phyloP scores from a whole-genome alignment of 64 coral and sea anemone species.

The Pocillopora verrucosa region DNA sequence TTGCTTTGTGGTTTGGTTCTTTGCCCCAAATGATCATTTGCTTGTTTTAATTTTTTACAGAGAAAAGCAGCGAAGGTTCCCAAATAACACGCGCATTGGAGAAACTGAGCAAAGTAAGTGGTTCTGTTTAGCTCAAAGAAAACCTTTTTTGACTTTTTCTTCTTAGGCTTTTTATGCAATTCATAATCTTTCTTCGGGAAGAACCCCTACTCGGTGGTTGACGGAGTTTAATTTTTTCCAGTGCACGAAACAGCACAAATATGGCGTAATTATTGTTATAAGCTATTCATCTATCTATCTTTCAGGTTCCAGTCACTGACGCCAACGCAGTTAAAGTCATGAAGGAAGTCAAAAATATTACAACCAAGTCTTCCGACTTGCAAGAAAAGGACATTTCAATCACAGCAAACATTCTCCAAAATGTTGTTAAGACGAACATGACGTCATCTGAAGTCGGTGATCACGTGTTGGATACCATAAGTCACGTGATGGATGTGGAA shows the following conservation, averaged over 20 bases:
- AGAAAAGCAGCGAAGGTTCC: constrained; percentile 14
- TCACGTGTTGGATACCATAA: constrained; percentile 70
- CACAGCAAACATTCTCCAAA: constrained; percentile 85
- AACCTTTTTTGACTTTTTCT: too few relatives aligned
- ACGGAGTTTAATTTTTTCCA: too few relatives aligned
- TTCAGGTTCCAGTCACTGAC: constrained; percentile 79
- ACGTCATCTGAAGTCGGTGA: constrained; percentile 71
- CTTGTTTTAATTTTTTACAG: background rate
- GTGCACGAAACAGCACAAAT: background rate
- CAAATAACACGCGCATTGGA: constrained; percentile 48
- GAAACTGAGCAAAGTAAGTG: constrained; percentile 54
- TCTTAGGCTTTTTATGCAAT: background rate
- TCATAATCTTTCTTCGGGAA: background rate
- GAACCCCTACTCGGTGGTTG: too few relatives aligned
- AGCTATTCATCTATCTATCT: background rate
- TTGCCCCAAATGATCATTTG: background rate
- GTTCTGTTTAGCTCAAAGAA: too few relatives aligned
- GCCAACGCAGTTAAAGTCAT: constrained; percentile 70
- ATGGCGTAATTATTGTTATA: background rate
- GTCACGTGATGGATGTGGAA: constrained; percentile 80
- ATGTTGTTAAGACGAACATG: constrained; percentile 78
- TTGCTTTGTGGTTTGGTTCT: background rate
- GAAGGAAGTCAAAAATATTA: constrained; percentile 85
- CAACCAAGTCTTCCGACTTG: constrained; percentile 57
- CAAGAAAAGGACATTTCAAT: constrained; percentile 65